phyloP scores from a whole-genome alignment of 1,140 invertebrate species.

The Brachionus rotundiformis region DNA sequence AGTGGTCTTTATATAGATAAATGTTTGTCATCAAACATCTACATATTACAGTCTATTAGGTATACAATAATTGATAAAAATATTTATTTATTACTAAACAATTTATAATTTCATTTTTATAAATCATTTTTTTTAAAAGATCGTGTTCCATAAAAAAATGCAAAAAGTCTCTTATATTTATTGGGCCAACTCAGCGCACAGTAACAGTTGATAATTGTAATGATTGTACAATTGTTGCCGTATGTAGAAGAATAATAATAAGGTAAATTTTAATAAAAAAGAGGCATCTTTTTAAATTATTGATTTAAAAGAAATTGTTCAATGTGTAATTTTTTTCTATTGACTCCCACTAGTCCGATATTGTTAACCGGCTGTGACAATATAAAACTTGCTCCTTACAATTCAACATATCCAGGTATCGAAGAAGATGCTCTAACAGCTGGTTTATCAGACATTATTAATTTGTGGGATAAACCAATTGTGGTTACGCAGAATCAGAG shows the following conservation, averaged over 20 bases:
- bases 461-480: conserved; percentile 45
- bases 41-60: conserved; percentile 29
- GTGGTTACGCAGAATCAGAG: conserved; percentile 46
- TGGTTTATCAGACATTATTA: conserved; percentile 34
- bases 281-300: not conserved
- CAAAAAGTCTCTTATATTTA: conserved; percentile 30
- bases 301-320: conserved; percentile 37
- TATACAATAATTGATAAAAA: not conserved
- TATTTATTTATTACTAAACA: too few relatives aligned
- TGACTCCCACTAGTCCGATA: conserved; percentile 38
- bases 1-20: conserved; percentile 36
- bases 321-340: conserved; percentile 45
- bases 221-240: conserved; percentile 19
- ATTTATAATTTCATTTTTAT: too few relatives aligned
- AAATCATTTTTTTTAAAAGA: conserved; percentile 30
- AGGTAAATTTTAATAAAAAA: not conserved
- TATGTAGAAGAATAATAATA: conserved; percentile 29
- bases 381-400: conserved; percentile 38
- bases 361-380: conserved; percentile 46
- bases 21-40: conserved; percentile 44
- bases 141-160: conserved; percentile 48
- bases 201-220: conserved; percentile 32
- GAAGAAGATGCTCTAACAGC: conserved; percentile 9
- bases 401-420: conserved; percentile 32
- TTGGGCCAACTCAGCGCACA: conserved; percentile 42